phyloP scores from a whole-genome alignment of 2,888 invertebrate genomes.

The Scaptomyza cyrtandrae region DNA sequence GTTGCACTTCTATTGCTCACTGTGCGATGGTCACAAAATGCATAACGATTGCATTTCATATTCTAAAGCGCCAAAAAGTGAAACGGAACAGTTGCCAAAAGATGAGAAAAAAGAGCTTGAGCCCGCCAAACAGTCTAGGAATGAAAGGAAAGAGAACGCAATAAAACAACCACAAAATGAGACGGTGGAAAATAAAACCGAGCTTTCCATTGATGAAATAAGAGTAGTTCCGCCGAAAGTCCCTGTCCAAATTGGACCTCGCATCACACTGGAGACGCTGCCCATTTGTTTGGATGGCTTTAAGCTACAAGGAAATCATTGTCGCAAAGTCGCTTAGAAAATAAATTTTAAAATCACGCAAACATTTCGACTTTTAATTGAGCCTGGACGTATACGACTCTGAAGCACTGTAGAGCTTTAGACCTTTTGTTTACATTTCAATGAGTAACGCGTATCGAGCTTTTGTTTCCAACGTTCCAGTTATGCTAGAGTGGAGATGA shows the following conservation, averaged over 20 bases:
- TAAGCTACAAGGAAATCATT: slow-evolving; percentile 34
- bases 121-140: not conserved
- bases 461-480: slow-evolving; percentile 38
- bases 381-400: not conserved
- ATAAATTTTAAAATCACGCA: not conserved
- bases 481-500: slow-evolving; percentile 10
- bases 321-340: slow-evolving; percentile 54
- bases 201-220: not conserved
- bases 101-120: not conserved
- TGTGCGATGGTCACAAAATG: slow-evolving; percentile 10
- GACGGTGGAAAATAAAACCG: not conserved
- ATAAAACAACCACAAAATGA: not conserved
- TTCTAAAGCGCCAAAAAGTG: not conserved
- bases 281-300: slow-evolving; percentile 49
- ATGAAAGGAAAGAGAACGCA: not conserved
- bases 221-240: not conserved
- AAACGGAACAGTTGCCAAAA: too few relatives aligned
- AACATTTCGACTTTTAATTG: slow-evolving; percentile 11
- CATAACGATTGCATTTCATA: slow-evolving; percentile 26
- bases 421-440: slow-evolving; percentile 33
- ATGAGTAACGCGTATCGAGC: slow-evolving; percentile 19
- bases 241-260: slow-evolving; percentile 33
- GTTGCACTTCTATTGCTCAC: slow-evolving; percentile 28
- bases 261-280: slow-evolving; percentile 59
- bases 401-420: slow-evolving; percentile 18